Evolutionary conservation across 2,113 vertebrate genomes (phyloP), one percentile per base, ranked within the genome.

Genomic region (Scophthalmus maximus): DNA sequence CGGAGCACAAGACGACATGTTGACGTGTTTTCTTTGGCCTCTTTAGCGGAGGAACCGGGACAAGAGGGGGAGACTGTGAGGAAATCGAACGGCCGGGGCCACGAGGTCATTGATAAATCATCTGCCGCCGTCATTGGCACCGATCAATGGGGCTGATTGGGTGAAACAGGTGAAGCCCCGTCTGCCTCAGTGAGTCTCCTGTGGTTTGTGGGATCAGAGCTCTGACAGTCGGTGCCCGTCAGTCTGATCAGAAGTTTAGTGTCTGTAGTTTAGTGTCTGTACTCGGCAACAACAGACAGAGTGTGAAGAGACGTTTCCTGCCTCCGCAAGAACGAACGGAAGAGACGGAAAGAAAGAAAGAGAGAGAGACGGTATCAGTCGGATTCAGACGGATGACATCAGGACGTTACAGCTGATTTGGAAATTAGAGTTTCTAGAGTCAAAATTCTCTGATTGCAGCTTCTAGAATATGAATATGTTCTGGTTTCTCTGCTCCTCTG

Each of bases 81-180:
- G 49, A 22, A 10, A 36, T 36, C 14, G 34, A 36, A 36, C 9
- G 34, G 10, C 34, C 34, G 14, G n/a, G n/a, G 34, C 34, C 34
- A 14, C 34, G 4, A 3, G 10, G 4, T 60, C 57, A 56, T 12
- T 68, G 42, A 73, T 70, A 68, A 76, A 84, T 63, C 53, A 58
- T 76, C 62, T 50, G 26, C 27, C 53, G 30, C 65, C 63, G 27
- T 72, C 62, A 59, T 59, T 78, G 36, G 38, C 64, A 67, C 6
- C n/a, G 51, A 78, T 85, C 6, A 9, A 77, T 79, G 4, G 56
- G 44, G 46, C 47, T 75, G 72, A 75, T 80, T 72, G 47, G 30
- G 40, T 38, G 17, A 68, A 46, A n/a, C n/a, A n/a, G n/a, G n/a
- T 14, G 14, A 1, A 50, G 34, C 46, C 44, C 2, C 44, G 46